Evolutionary conservation across 2,113 vertebrate species (phyloP).

Genomic region (Pangasianodon hypophthalmus): DNA sequence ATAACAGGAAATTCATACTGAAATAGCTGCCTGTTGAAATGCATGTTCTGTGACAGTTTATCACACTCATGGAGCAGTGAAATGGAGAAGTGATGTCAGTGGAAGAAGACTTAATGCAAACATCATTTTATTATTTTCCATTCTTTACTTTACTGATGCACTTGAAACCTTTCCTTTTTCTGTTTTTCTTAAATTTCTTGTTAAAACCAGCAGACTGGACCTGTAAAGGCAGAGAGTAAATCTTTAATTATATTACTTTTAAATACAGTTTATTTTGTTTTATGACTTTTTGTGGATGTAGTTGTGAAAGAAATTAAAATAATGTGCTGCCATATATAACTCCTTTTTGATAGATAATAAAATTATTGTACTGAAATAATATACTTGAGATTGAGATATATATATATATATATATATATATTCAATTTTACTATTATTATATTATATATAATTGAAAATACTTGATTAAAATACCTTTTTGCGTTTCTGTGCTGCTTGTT

Average conservation of each 20-base stretch:
- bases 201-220: conserved; percentile 62
- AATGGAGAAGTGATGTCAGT: not conserved
- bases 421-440: too few relatives aligned
- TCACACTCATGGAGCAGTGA: not conserved
- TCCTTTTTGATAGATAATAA: too few relatives aligned
- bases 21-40: not conserved
- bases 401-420: too few relatives aligned
- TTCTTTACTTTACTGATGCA: conserved; percentile 55
- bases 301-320: not conserved
- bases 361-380: too few relatives aligned
- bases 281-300: not conserved
- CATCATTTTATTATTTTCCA: conserved; percentile 57
- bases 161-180: conserved; percentile 63
- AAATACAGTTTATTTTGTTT: not conserved
- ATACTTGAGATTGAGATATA: too few relatives aligned
- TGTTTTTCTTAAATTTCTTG: conserved; percentile 73
- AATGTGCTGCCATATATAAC: too few relatives aligned
- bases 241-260: not conserved
- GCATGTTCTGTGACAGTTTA: not conserved
- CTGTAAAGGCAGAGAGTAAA: conserved; percentile 57
- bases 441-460: not conserved
- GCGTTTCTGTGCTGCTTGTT: conserved; percentile 65
- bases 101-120: not conserved
- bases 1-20: not conserved
- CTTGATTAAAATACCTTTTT: conserved; percentile 67